Evolutionary conservation across 2,113 vertebrate genomes (phyloP).

Genomic region (Clarias magur): DNA sequence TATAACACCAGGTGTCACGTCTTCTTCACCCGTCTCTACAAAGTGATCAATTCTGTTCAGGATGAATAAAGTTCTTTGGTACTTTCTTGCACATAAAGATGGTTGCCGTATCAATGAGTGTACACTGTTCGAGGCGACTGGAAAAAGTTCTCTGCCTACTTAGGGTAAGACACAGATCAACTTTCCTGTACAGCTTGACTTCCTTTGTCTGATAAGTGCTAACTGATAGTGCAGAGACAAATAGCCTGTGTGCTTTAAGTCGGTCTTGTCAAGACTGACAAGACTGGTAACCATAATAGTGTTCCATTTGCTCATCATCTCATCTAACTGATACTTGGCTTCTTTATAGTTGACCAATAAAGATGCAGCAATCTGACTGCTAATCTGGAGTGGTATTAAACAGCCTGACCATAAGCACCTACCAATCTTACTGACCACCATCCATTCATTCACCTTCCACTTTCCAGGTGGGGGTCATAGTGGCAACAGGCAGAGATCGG

Average conservation of each 20-base stretch:
- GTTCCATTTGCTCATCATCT: constrained; percentile 30
- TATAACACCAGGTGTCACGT: background rate
- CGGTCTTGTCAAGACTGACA: constrained; percentile 28
- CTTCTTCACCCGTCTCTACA: background rate
- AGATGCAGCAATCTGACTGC: constrained; percentile 6
- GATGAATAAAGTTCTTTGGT: constrained; percentile 9
- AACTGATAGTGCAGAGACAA: constrained; percentile 30
- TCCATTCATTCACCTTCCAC: background rate
- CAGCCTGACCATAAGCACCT: constrained; percentile 25
- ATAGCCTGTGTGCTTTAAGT: constrained; percentile 21
- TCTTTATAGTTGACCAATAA: background rate
- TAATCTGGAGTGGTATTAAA: background rate
- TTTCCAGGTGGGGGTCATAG: no score
- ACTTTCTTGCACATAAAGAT: background rate
- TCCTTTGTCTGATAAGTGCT: constrained; percentile 17
- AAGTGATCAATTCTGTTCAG: background rate
- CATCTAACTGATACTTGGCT: constrained; percentile 17
- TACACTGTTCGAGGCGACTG: constrained; percentile 19
- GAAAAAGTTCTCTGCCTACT: constrained; percentile 15
- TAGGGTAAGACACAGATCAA: constrained; percentile 10
- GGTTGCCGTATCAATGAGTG: background rate
- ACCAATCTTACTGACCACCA: constrained; percentile 10
- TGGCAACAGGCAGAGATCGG: background rate
- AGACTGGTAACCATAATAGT: constrained; percentile 18
- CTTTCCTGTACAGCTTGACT: constrained; percentile 16